Base-by-base conservation (phyloP, 1,140 invertebrate species). In the Scaptomyza montana region DNA sequence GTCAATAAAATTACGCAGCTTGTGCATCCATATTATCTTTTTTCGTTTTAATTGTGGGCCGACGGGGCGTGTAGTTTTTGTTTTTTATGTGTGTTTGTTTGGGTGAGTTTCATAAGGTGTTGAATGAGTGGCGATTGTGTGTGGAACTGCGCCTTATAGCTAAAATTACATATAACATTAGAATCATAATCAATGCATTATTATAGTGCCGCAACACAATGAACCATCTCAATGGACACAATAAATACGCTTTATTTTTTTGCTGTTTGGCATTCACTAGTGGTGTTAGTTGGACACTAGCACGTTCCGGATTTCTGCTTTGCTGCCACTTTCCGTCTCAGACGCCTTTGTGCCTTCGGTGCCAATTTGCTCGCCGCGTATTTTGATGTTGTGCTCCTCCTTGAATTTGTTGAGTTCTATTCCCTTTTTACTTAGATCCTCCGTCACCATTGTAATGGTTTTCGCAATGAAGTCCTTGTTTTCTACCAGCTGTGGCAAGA, bases 381-480 rank as follows among this genome's bases (percentile, higher is more conserved):
- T 94, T 87, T 93, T 94, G 78, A 99, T 98, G 91, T 98, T 97
- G 87, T 98, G 94, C 80, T 97, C 96, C 89, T 98, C 97, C 91
- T 97, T 97, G 92, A 97, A 99, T 74, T 98, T 96, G 91, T 98
- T 98, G 39, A 99, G 96, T 93, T 99, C 97, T 54, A 94, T 92
- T 5, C 98, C 98, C 93, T 99, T 99, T 74, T 95, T 95, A 39
- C 95, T 93, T 10, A 99, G 92, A 92, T 98, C 96, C 53, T 96
- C 95, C 54, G 95, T 96, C 10, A 98, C 93, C 56, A 94, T 93
- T 89, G 96, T 95, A 56, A 98, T 95, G 2, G 97, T 93, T 92
- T 96, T 95, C 4, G 94, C 94, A 68, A 99, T 93, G 94, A 97
- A 95, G 80, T 98, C 96, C 92, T 95, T 95, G 92, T 98, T 99